Conservation (phyloP, 2,113 vertebrate genomes). For the Paratilapia polleni region DNA sequence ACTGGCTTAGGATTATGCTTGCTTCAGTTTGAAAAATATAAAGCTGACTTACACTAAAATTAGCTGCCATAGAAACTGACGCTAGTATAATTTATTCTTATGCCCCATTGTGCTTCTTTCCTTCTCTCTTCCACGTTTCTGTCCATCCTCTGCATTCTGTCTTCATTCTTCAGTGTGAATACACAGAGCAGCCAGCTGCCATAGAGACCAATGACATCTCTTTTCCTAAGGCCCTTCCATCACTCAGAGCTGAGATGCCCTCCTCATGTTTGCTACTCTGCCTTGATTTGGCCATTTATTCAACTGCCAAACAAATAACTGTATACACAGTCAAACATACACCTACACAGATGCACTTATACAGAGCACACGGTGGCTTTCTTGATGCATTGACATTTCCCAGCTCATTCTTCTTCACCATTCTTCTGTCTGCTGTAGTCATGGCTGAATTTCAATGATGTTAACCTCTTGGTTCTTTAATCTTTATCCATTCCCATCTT, state of each 20-base stretch:
- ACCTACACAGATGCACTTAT: conserved; percentile 2
- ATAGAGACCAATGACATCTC: conserved; percentile 57
- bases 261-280: conserved; percentile 32
- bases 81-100: not conserved
- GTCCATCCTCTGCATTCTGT: not conserved
- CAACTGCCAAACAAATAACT: conserved; percentile 20
- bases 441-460: conserved; percentile 23
- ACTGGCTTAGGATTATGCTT: not conserved
- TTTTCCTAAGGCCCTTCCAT: conserved; percentile 53
- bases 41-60: not conserved
- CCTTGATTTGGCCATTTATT: conserved; percentile 57
- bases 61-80: conserved; percentile 27
- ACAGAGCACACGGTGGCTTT: conserved; percentile 4
- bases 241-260: conserved; percentile 27
- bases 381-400: conserved; percentile 29
- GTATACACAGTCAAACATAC: not conserved
- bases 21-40: not conserved
- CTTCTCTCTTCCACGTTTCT: conserved; percentile 1
- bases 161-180: conserved; percentile 12
- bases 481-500: not conserved
- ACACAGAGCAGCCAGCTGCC: conserved; percentile 40
- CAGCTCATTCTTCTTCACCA: conserved; percentile 3
- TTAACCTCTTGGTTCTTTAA: conserved; percentile 24
- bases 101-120: not conserved
- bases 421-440: conserved; percentile 4